Evolutionary conservation across 1,140 invertebrate genomes (phyloP).

Genomic region (Pachyrhynchus sulphureomaculatus): DNA sequence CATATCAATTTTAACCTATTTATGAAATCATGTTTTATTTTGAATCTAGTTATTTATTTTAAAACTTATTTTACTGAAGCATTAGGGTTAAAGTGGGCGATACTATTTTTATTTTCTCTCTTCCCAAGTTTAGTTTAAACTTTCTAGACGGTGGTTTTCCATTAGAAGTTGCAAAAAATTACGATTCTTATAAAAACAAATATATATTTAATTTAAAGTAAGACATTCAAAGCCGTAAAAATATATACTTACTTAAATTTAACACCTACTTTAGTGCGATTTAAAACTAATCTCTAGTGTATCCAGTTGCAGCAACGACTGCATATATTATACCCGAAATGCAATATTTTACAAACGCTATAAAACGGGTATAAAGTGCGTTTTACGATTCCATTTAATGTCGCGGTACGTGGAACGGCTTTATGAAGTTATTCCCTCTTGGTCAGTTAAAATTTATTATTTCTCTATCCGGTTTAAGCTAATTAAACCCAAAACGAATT

Average conservation of each 20-base stretch:
- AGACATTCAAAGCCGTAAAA: background rate
- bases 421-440: conserved; percentile 45
- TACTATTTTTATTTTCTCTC: no score
- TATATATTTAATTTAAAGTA: background rate
- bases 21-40: no score
- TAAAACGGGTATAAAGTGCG: conserved; percentile 48
- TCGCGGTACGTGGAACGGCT: conserved; percentile 49
- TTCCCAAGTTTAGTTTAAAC: no score
- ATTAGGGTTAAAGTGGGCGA: no score
- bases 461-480: conserved; percentile 49
- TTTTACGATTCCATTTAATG: conserved; percentile 53
- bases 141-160: no score
- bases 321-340: conserved; percentile 52
- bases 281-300: conserved; percentile 16
- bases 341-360: conserved; percentile 29
- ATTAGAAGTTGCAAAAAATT: no score
- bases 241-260: conserved; percentile 15
- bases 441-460: conserved; percentile 53
- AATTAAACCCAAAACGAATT: conserved; percentile 47
- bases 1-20: no score
- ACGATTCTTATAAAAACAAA: no score
- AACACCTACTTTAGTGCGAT: conserved; percentile 17
- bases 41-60: no score
- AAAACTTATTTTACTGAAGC: no score
- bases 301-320: conserved; percentile 32